Evolutionary conservation across 1,140 invertebrate genomes (phyloP), one percentile per base, ranked within the genome.

Genomic region (Venustaconcha ellipsiformis): DNA sequence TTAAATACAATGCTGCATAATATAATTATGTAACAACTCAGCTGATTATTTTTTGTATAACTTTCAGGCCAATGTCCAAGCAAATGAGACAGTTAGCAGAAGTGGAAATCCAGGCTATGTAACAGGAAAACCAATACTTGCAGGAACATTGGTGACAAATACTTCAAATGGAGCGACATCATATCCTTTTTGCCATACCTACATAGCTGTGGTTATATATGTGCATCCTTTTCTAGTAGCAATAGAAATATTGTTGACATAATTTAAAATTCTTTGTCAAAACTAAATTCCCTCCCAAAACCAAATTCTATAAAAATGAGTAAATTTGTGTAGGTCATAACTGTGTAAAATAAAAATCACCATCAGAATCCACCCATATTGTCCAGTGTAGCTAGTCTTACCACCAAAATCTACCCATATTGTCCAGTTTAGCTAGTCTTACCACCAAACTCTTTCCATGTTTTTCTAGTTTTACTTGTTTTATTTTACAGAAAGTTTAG

Each of bases 71-170:
- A 48, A 11, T 48, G 37, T 48, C 6, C 37, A 48, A 8, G 6
- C 37, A 48, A 72, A 71, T 57, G 57, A 57, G 17, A 57, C 78
- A 26, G 70, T 89, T 83, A 81, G 80, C 67, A 82, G 92, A 67
- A 94, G 93, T 86, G 94, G 94, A 67, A 93, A 93, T 88, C 93
- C 93, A 17, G 94, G 94, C 8, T 94, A 94, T 81, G 80, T 92
- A 18, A 67, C 89, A 26, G 92, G 92, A 13, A 92, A 92, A 80
- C 93, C 93, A 2, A 89, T 94, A 30, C 87, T 94, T 71, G 87
- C 90, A 70, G 92, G 91, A 18, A 80, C 48, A 5, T 64, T 70
- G 30, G 57, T 68, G 14, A 63, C 64, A 68, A 30, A n/a, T 55
- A 37, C 57, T 8, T 26, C 62, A n/a, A 23, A 59, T 57, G n/a